Conservation (phyloP, 2,888 invertebrate species). For the Sminthurinus aureus region DNA sequence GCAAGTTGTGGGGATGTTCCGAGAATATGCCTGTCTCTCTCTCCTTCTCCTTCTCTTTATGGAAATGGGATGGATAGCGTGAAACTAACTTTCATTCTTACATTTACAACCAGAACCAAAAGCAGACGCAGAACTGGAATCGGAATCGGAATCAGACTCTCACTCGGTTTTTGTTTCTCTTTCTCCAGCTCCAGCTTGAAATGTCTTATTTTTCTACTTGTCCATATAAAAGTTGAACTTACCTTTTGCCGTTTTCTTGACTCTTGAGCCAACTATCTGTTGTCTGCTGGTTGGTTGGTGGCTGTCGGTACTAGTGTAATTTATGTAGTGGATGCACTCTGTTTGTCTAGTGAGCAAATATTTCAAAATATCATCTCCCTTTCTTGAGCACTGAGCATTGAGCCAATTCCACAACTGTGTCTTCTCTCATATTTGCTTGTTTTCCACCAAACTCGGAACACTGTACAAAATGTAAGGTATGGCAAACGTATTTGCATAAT, state of each 20-base stretch:
- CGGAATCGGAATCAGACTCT: too few relatives aligned
- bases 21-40: constrained; percentile 15
- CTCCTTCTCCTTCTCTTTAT: constrained; percentile 36
- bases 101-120: not conserved
- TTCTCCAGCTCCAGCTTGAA: constrained; percentile 1
- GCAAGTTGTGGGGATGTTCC: not conserved
- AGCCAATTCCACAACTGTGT: not conserved
- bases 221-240: not conserved
- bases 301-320: not conserved
- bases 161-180: not conserved
- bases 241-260: not conserved
- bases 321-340: not conserved
- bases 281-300: not conserved
- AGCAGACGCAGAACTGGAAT: too few relatives aligned
- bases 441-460: not conserved
- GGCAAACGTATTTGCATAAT: too few relatives aligned
- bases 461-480: too few relatives aligned
- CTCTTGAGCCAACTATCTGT: not conserved
- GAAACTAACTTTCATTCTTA: not conserved
- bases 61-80: constrained; percentile 15
- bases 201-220: not conserved
- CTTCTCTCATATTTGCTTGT: not conserved
- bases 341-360: not conserved
- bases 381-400: not conserved
- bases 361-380: not conserved